These are phyloP conservation scores for Holacanthella duospinosa DNA, from an alignment of 2,888 invertebrate species.

Conservation along the genomic window DNA sequence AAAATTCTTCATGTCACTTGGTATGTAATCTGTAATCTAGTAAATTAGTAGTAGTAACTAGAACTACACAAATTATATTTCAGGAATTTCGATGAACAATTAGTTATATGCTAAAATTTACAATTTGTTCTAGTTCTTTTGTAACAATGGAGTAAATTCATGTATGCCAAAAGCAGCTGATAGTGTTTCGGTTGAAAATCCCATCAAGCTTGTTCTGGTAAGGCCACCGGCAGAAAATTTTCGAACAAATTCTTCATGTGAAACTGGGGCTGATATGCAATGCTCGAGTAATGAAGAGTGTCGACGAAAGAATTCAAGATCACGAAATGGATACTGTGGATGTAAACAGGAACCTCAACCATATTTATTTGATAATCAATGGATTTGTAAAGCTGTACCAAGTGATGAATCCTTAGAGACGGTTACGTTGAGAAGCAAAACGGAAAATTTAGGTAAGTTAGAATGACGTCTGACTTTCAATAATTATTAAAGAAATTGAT, in stretches of 20 bases:
- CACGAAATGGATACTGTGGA: constrained; percentile 58
- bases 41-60: neutral
- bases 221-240: constrained; percentile 14
- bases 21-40: no score
- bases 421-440: neutral
- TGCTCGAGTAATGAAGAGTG: constrained; percentile 65
- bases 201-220: constrained; percentile 19
- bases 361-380: neutral
- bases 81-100: constrained; percentile 12
- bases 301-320: constrained; percentile 47
- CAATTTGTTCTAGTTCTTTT: constrained; percentile 20
- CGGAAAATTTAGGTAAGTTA: no score
- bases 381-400: neutral
- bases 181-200: neutral
- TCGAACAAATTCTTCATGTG: constrained; percentile 43
- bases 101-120: no score
- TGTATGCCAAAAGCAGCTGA: constrained; percentile 10
- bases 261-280: constrained; percentile 48
- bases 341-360: constrained; percentile 44
- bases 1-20: constrained; percentile 64
- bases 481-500: no score
- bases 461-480: no score
- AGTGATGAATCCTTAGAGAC: neutral
- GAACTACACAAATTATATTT: no score
- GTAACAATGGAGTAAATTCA: constrained; percentile 13